These are phyloP conservation scores for Cantharis lateralis DNA, from an alignment of 2,888 invertebrate species.

Conservation along the genomic window DNA sequence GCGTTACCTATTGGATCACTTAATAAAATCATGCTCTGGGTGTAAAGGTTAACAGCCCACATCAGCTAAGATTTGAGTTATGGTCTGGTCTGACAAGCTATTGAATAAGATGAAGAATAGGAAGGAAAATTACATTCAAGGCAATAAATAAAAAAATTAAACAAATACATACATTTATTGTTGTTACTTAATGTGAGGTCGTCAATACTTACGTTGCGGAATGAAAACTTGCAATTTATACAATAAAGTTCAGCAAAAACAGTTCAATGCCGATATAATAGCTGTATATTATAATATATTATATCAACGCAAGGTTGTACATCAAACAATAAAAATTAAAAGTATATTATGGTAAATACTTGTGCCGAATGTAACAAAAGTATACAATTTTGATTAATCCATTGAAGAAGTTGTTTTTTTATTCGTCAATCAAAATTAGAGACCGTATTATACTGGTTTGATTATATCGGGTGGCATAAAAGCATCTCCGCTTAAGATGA, in stretches of 20 bases:
- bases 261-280: background rate
- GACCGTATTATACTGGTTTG: too few relatives aligned
- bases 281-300: background rate
- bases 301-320: background rate
- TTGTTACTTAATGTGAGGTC: background rate
- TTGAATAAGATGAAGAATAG: background rate
- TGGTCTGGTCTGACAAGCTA: background rate
- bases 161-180: background rate
- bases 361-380: too few relatives aligned
- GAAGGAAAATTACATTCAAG: background rate
- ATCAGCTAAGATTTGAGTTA: too few relatives aligned
- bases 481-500: too few relatives aligned
- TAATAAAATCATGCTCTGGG: background rate
- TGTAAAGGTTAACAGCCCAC: background rate
- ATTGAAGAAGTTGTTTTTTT: too few relatives aligned
- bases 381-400: too few relatives aligned
- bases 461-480: too few relatives aligned
- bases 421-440: too few relatives aligned
- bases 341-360: too few relatives aligned
- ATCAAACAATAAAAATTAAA: background rate
- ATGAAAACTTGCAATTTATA: background rate
- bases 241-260: background rate
- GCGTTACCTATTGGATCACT: too few relatives aligned
- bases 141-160: background rate
- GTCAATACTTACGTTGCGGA: background rate